phyloP scores from a whole-genome alignment of 2,113 vertebrate species.

The Rhipidura dahli region DNA sequence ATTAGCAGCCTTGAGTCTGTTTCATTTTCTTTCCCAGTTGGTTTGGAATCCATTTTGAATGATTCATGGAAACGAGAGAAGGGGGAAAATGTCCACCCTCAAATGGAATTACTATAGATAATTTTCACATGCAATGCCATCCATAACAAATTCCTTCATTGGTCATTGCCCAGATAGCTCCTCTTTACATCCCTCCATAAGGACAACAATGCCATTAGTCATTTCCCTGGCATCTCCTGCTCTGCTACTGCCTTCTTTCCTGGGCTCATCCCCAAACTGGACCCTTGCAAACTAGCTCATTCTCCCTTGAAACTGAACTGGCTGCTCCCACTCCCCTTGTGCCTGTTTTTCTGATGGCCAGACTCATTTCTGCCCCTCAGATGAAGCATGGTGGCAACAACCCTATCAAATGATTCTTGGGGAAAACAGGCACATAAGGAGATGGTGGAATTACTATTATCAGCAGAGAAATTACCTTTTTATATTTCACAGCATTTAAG shows the following conservation, averaged over 20 bases:
- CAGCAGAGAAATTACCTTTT: neutral
- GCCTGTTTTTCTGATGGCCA: neutral
- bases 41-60: slow-evolving; percentile 13
- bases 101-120: slow-evolving; percentile 23
- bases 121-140: slow-evolving; percentile 40
- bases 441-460: neutral
- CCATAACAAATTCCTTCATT: slow-evolving; percentile 52
- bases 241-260: neutral
- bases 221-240: slow-evolving; percentile 2
- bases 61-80: neutral
- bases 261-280: neutral
- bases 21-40: slow-evolving; percentile 1
- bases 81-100: neutral
- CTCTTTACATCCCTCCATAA: neutral
- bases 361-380: neutral
- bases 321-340: neutral
- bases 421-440: neutral
- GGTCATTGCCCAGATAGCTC: neutral
- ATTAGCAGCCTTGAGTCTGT: neutral
- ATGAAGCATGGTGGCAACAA: neutral
- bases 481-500: neutral
- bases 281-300: neutral
- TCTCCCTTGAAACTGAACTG: neutral
- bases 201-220: neutral
- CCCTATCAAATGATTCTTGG: neutral